Evolutionary conservation across 2,797 vertebrate species (phyloP).

Genomic region (Nasua narica): DNA sequence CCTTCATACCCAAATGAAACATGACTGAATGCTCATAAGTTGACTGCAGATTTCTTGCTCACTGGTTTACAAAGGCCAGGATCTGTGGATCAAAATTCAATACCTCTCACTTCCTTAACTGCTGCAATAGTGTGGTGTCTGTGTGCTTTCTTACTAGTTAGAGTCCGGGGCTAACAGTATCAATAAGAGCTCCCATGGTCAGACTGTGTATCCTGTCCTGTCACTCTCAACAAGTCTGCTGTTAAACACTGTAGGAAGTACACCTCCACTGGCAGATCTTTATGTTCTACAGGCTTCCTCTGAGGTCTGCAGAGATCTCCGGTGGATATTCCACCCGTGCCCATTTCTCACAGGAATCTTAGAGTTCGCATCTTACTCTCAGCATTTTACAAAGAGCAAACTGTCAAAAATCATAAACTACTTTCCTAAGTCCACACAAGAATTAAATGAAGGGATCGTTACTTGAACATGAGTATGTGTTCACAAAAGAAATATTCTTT

Average conservation of each 20-base stretch:
- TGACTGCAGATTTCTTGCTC: not conserved
- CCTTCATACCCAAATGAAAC: not conserved
- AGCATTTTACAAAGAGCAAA: not conserved
- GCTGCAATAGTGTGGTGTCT: not conserved
- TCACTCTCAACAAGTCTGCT: not conserved
- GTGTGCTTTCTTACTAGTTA: not conserved
- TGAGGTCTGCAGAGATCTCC: not conserved
- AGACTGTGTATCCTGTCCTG: not conserved
- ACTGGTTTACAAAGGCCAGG: not conserved
- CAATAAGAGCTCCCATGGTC: not conserved
- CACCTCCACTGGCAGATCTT: not conserved
- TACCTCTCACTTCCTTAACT: not conserved
- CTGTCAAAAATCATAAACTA: not conserved
- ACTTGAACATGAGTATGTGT: not conserved
- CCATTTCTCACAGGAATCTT: not conserved
- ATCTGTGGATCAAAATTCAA: not conserved
- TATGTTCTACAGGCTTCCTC: not conserved
- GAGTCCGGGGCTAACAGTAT: not conserved
- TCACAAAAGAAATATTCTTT: not conserved
- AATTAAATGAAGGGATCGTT: not conserved
- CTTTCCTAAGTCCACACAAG: not conserved
- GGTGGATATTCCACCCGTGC: not conserved
- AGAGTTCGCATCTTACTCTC: not conserved
- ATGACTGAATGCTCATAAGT: not conserved
- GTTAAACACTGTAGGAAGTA: not conserved